phyloP scores from a whole-genome alignment of 2,113 vertebrate species.

The Aegithalos caudatus region DNA sequence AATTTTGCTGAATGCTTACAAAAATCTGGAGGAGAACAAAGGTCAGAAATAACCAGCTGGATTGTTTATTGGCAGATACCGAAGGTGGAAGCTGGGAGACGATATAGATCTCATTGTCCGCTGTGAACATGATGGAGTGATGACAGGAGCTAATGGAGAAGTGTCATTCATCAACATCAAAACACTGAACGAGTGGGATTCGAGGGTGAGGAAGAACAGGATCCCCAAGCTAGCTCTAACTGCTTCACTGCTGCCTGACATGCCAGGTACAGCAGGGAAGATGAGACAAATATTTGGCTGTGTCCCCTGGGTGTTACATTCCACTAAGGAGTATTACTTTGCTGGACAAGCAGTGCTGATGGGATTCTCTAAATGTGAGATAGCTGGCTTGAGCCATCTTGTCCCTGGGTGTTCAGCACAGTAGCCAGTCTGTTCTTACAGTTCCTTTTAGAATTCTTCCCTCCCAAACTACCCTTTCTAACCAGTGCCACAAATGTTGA shows the following conservation, averaged over 20 bases:
- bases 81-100: slow-evolving; percentile 96
- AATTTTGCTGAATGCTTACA: not conserved
- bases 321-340: not conserved
- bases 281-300: not conserved
- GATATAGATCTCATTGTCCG: slow-evolving; percentile 97
- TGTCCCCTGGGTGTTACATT: not conserved
- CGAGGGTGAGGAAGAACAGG: slow-evolving; percentile 79
- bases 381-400: not conserved
- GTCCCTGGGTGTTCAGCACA: not conserved
- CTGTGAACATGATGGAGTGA: slow-evolving; percentile 95
- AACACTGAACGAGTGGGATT: slow-evolving; percentile 98
- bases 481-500: not conserved
- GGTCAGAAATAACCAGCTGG: not conserved
- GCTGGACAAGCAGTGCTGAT: not conserved
- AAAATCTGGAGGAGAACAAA: not conserved
- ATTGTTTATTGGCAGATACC: slow-evolving; percentile 78
- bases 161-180: slow-evolving; percentile 98
- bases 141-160: slow-evolving; percentile 96
- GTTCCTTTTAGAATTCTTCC: not conserved
- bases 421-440: not conserved
- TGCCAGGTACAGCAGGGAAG: slow-evolving; percentile 25
- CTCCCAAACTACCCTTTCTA: not conserved
- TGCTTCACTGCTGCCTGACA: slow-evolving; percentile 28
- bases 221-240: slow-evolving; percentile 23
- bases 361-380: not conserved